Evolutionary conservation across 2,888 invertebrate genomes (phyloP), one percentile per base, ranked within the genome.

Genomic region (Globia sparganii): DNA sequence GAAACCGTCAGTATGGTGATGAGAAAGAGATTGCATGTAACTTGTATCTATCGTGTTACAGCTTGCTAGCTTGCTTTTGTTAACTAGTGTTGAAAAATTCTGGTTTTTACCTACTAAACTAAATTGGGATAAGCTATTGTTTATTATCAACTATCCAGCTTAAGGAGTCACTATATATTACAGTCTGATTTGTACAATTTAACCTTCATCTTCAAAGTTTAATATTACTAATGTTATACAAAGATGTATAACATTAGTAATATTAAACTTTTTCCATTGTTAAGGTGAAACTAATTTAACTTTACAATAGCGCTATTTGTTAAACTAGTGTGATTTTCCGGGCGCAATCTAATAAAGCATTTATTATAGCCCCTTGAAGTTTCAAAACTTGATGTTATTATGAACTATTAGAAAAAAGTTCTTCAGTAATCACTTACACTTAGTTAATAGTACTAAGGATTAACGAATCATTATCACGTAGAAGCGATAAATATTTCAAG

Each of bases 281-380:
- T 76, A 81, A 86, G 88, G 90, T 78, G 86, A 92, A 93, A 94
- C 91, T 92, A 94, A 94, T 94, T 94, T 92, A 93, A 94, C 92
- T 94, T 94, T 88, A 92, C 91, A 91, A 91, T 91, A 91, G 89
- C 89, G 90, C 89, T 93, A 92, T 94, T 94, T 92, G 92, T 89
- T 91, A 88, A 92, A 91, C 92, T 89, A 90, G 90, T 91, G 91
- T 93, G 89, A 92, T 91, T 92, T 92, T 91, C 91, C 88, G 76
- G 88, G 78, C 90, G 80, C 83, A 31, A 83, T 87, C 88, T 91
- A 92, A 93, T 94, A 91, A 94, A 94, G 91, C 91, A 92, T 92
- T 93, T 92, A 94, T 90, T 90, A 91, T 90, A 86, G 88, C 87
- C 86, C 83, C 89, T 87, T 86, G 77, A 91, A 93, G 89, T 91